Base-by-base conservation (phyloP, 2,797 vertebrate species). In the Siniperca undulata region DNA sequence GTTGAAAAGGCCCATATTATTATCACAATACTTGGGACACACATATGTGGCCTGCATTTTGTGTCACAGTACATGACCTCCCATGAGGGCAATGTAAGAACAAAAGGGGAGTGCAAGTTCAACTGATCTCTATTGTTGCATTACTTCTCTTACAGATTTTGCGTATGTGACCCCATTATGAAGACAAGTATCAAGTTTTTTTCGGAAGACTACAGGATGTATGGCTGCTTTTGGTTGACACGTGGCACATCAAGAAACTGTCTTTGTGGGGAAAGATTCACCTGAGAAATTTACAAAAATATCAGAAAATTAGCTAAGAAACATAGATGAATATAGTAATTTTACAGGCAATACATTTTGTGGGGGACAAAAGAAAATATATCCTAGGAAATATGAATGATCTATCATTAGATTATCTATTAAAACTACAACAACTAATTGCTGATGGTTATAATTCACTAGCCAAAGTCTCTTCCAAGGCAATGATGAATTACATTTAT, bases 11-110 rank as follows among this genome's bases (percentile, higher is more conserved):
- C 56, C 73, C 24, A 48, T 78, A 71, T 85, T 76, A 85, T 72
- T 85, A 75, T 82, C 79, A 82, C 66, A 77, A n/a, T 69, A 58
- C 61, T 74, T 16, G 14, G 76, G 69, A 83, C 8, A 80, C 70
- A 70, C 60, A 84, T 78, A 75, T 70, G 73, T 70, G 58, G 30
- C 48, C 70, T 81, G 56, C 52, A 83, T 81, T 88, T 70, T 71
- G 66, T 79, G 80, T 84, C 80, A 85, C 36, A 61, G 68, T 74
- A 72, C 61, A 70, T 89, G 85, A 86, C 86, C 85, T 93, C 85
- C 89, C 91, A 92, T 78, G 90, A 93, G 89, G 88, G 70, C 86
- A 84, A 92, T 87, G 80, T 46, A 48, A 34, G 77, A 87, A 93
- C 89, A 92, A 92, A 92, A 85, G 85, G 48, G 56, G 70, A 89